A percentile compares a stretch with the other conserved stretches of the same genome.
Conservation (phyloP, 2,888 invertebrate species). For the Epicampocera succincta region DNA sequence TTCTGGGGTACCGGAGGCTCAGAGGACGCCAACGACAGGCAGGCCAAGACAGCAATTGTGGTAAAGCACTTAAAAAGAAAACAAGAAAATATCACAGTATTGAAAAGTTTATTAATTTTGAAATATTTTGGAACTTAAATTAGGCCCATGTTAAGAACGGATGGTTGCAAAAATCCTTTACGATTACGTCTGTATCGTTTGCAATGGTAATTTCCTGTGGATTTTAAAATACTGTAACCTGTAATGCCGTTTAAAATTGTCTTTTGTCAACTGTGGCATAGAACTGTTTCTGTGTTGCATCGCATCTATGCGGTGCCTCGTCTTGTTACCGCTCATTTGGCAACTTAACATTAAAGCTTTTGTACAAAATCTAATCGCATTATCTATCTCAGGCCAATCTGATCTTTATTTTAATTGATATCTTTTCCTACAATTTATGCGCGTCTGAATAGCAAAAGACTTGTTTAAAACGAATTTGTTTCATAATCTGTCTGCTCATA, state of each 20-base stretch:
- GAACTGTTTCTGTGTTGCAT: too few relatives aligned
- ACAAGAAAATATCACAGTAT: not conserved
- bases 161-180: too few relatives aligned
- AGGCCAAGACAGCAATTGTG: constrained; percentile 79
- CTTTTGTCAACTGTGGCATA: not conserved
- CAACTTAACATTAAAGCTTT: not conserved
- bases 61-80: constrained; percentile 77
- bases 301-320: not conserved
- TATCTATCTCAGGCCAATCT: constrained; percentile 45
- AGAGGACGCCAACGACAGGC: constrained; percentile 78
- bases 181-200: too few relatives aligned
- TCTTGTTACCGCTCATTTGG: not conserved
- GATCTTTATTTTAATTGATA: constrained; percentile 66
- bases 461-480: constrained; percentile 50
- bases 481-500: constrained; percentile 57
- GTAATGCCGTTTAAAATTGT: too few relatives aligned
- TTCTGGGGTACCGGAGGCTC: constrained; percentile 81
- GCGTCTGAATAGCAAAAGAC: constrained; percentile 43
- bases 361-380: constrained; percentile 24
- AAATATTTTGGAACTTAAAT: too few relatives aligned
- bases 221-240: too few relatives aligned
- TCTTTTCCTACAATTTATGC: constrained; percentile 38
- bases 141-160: too few relatives aligned
- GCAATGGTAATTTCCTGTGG: too few relatives aligned
- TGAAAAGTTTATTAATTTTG: too few relatives aligned